These are phyloP conservation scores for Bugula neritina DNA, from an alignment of 2,888 invertebrate genomes.

Conservation along the genomic window DNA sequence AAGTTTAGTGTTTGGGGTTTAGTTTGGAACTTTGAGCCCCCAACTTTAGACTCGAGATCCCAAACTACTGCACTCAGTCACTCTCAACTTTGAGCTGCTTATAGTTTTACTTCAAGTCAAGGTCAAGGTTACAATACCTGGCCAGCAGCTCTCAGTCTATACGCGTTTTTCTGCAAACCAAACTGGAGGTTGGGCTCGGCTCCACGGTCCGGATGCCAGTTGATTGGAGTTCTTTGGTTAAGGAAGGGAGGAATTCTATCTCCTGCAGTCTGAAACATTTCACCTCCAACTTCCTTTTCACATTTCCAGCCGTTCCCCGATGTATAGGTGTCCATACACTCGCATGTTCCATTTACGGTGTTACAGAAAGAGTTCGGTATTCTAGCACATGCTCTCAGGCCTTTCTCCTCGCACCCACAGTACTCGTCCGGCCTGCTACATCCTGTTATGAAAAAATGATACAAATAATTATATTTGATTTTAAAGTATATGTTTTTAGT, in stretches of 20 bases:
- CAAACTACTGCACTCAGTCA: background rate
- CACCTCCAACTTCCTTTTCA: background rate
- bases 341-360: background rate
- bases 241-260: background rate
- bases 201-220: background rate
- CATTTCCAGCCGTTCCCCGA: background rate
- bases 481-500: too few species aligned
- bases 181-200: background rate
- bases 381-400: background rate
- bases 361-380: conserved; percentile 5
- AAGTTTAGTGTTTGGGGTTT: too few species aligned
- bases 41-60: background rate
- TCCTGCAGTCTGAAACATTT: background rate
- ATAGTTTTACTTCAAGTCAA: too few species aligned
- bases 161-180: background rate
- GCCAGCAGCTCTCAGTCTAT: background rate
- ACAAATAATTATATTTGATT: too few species aligned
- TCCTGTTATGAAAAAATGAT: too few species aligned
- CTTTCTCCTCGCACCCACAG: background rate
- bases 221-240: background rate
- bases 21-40: background rate
- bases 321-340: background rate
- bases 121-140: background rate
- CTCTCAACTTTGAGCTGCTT: too few species aligned
- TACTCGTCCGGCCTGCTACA: background rate